phyloP scores from a whole-genome alignment of 2,113 vertebrate genomes.

The Gopherus flavomarginatus region DNA sequence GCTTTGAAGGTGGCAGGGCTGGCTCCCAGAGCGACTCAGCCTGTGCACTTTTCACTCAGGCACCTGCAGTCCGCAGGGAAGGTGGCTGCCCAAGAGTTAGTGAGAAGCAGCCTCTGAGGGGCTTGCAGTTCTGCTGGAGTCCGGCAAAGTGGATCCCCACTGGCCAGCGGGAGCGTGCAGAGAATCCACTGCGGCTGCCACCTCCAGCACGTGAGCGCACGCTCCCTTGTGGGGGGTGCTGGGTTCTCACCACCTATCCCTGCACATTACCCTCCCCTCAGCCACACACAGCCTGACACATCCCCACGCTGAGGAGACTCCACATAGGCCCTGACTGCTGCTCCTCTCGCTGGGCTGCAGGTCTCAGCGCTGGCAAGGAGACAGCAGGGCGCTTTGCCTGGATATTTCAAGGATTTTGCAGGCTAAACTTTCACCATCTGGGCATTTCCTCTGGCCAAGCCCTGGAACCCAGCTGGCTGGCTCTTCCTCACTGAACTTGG shows the following conservation, averaged over 20 bases:
- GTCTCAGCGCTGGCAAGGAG: not conserved
- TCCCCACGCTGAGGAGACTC: fast-evolving
- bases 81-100: not conserved
- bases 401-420: not conserved
- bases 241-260: fast-evolving
- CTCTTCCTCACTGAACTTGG: not conserved
- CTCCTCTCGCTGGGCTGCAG: not conserved
- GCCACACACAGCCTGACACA: no score
- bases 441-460: not conserved
- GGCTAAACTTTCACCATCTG: not conserved
- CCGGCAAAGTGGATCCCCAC: no score
- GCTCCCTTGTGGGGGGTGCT: fast-evolving
- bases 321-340: not conserved
- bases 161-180: not conserved
- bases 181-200: not conserved
- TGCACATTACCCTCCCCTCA: fast-evolving
- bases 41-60: fast-evolving
- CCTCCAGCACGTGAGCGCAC: not conserved
- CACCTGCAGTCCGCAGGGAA: not conserved
- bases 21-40: fast-evolving
- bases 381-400: not conserved
- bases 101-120: not conserved
- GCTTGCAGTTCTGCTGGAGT: not conserved
- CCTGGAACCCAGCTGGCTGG: not conserved
- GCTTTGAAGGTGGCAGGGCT: not conserved